Conservation (phyloP, 92 coral and sea anemone species). For the Parazoanthus darwini region DNA sequence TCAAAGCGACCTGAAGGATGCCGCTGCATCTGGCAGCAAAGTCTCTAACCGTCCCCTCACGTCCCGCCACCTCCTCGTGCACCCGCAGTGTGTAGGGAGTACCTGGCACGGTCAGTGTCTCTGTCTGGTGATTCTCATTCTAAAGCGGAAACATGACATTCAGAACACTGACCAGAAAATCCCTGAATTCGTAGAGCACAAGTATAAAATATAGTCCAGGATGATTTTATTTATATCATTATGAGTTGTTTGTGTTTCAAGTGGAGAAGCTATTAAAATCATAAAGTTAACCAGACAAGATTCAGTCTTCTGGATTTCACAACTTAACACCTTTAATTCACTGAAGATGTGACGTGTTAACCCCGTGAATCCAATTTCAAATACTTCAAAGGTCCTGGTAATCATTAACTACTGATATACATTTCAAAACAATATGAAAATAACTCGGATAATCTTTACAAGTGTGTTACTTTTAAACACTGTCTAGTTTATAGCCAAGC, state of each 20-base stretch:
- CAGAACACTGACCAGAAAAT: background rate
- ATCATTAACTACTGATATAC: background rate
- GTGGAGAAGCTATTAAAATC: too few relatives aligned
- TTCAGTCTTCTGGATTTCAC: background rate
- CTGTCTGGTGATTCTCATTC: conserved; percentile 90
- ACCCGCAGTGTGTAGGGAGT: conserved; percentile 79
- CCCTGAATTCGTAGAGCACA: background rate
- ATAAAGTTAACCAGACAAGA: too few relatives aligned
- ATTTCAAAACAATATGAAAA: background rate
- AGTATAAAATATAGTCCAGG: too few relatives aligned
- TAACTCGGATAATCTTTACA: too few relatives aligned
- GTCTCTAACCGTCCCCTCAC: conserved; percentile 95
- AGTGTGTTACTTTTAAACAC: too few relatives aligned
- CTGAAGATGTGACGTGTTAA: background rate
- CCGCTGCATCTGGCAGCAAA: conserved; percentile 98
- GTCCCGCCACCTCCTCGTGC: conserved; percentile 92
- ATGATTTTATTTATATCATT: background rate
- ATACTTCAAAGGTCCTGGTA: background rate
- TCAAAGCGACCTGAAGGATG: conserved; percentile 89
- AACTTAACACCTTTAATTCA: background rate
- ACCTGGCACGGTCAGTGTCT: conserved; percentile 73
- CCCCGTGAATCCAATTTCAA: background rate
- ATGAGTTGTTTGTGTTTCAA: too few relatives aligned
- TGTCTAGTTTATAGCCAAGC: background rate
- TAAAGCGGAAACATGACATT: background rate